Percentiles rank a stretch among this genome's conserved stretches.
Evolutionary conservation across 1,140 invertebrate species (phyloP).

Genomic region (Aphidius ervi): DNA sequence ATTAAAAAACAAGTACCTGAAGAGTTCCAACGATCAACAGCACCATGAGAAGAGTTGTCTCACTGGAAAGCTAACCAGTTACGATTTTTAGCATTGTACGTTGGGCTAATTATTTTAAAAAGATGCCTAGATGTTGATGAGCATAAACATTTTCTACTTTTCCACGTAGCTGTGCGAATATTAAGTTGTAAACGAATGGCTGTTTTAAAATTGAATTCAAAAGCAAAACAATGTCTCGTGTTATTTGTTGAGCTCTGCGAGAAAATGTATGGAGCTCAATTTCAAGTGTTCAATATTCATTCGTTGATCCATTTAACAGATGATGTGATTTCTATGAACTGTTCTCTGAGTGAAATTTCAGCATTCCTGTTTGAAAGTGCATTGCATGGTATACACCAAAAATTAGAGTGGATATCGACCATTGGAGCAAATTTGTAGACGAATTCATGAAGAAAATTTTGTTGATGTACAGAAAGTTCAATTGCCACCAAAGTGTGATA

Average conservation of each 20-base stretch:
- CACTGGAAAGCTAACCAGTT: slow-evolving; percentile 19
- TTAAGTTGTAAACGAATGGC: slow-evolving; percentile 1
- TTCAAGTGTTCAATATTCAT: slow-evolving; percentile 18
- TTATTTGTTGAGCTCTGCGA: no score
- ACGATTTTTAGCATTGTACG: slow-evolving; percentile 5
- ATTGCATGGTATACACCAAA: no score
- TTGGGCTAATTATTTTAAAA: slow-evolving; percentile 16
- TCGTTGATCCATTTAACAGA: slow-evolving; percentile 11
- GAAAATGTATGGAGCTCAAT: slow-evolving; percentile 12
- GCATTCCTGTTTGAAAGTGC: no score
- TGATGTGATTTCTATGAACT: slow-evolving; percentile 12
- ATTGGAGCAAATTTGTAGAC: no score
- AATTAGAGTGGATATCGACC: no score
- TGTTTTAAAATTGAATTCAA: background rate
- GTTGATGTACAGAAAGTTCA: no score
- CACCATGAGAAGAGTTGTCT: slow-evolving; percentile 2
- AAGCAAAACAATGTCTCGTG: slow-evolving; percentile 14
- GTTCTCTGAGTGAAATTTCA: slow-evolving; percentile 8
- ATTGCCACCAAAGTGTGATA: no score
- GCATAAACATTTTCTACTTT: slow-evolving; percentile 19
- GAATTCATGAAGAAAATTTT: no score
- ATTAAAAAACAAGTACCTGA: slow-evolving; percentile 4
- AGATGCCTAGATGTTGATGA: background rate
- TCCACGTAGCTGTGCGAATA: slow-evolving; percentile 15
- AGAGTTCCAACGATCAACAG: slow-evolving; percentile 17